A percentile compares a stretch with the other conserved stretches of the same genome.
Conservation (phyloP, 2,888 invertebrate species). For the Aporophyla nigra region DNA sequence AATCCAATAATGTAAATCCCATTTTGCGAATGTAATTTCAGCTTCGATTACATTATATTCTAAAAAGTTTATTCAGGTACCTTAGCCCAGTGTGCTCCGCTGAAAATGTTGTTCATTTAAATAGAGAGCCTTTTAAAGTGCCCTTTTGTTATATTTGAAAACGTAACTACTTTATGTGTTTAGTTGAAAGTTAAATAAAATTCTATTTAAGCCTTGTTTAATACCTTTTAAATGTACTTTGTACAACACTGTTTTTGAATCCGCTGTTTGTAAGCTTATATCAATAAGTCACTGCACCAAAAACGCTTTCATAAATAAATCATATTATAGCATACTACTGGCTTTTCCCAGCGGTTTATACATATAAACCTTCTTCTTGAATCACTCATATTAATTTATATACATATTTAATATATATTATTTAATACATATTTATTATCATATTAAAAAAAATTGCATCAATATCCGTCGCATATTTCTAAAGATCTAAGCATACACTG, state of each 20-base stretch:
- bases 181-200: neutral
- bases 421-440: no score
- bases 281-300: neutral
- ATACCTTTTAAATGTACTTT: neutral
- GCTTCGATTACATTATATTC: slow-evolving; percentile 72
- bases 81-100: slow-evolving; percentile 36
- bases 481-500: no score
- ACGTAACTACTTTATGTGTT: neutral
- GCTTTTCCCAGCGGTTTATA: no score
- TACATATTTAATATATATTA: no score
- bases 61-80: slow-evolving; percentile 64
- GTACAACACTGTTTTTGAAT: neutral
- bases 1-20: slow-evolving; percentile 73
- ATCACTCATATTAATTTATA: no score
- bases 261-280: neutral
- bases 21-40: slow-evolving; percentile 72
- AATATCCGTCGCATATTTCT: no score
- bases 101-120: slow-evolving; percentile 14
- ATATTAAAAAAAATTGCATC: no score
- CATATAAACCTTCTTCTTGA: no score
- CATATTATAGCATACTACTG: no score
- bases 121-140: neutral
- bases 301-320: neutral
- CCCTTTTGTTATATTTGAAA: neutral
- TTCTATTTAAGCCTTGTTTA: neutral